phyloP scores from a whole-genome alignment of 2,113 vertebrate species.

The Danionella cerebrum region DNA sequence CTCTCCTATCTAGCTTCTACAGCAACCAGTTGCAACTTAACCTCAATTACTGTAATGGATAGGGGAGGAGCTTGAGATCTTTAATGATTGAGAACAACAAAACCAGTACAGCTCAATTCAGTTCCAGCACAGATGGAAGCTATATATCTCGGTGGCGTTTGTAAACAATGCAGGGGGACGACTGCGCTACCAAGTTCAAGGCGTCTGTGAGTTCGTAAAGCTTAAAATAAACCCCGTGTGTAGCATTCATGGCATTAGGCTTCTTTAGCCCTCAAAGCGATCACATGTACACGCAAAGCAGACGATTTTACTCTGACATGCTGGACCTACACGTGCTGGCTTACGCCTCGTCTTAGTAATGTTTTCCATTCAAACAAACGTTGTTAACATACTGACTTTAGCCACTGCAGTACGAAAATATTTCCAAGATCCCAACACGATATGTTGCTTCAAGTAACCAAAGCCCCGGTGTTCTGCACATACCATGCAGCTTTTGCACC shows the following conservation, averaged over 20 bases:
- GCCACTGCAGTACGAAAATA: too few relatives aligned
- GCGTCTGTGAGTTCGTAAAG: not conserved
- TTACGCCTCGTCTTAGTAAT: not conserved
- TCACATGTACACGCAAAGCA: not conserved
- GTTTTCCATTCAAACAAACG: too few relatives aligned
- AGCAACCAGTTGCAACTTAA: constrained; percentile 14
- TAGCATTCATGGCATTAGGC: not conserved
- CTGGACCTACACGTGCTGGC: not conserved
- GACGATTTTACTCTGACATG: not conserved
- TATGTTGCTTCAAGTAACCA: too few relatives aligned
- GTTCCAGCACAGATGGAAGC: not conserved
- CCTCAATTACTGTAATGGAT: constrained; percentile 11
- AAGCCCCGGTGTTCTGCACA: too few relatives aligned
- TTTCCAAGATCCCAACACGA: too few relatives aligned
- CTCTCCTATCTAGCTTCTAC: not conserved
- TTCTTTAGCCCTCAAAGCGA: not conserved
- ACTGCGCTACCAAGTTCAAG: not conserved
- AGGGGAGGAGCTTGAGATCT: not conserved
- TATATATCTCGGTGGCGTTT: not conserved
- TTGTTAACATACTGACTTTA: too few relatives aligned
- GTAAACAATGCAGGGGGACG: constrained; percentile 17
- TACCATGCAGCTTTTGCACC: not conserved
- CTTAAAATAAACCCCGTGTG: constrained; percentile 6
- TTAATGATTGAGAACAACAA: not conserved
- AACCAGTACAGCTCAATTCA: not conserved